Evolutionary conservation across 2,797 vertebrate genomes (phyloP).

Genomic region (Ficedula albicollis): DNA sequence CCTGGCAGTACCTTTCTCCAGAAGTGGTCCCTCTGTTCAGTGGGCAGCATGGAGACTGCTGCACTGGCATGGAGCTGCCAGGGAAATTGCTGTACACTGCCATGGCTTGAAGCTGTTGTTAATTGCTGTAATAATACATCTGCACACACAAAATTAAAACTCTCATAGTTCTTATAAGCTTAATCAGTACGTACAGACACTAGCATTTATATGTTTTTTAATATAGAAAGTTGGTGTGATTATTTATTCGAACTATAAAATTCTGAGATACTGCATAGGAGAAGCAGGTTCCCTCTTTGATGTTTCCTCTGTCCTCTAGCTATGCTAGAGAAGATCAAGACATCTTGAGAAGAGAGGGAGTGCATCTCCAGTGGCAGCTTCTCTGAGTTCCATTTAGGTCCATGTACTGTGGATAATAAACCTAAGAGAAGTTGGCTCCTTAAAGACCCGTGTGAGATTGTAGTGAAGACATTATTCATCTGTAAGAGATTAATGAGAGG

Average conservation of each 20-base stretch:
- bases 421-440: not conserved
- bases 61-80: not conserved
- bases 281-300: not conserved
- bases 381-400: not conserved
- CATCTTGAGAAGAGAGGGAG: not conserved
- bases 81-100: not conserved
- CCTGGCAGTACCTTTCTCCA: not conserved
- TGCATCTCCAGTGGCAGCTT: not conserved
- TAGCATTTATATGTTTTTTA: not conserved
- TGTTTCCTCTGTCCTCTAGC: not conserved
- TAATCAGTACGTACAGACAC: not conserved
- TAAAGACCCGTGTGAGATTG: not conserved
- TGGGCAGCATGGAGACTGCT: not conserved
- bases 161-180: not conserved
- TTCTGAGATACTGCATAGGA: not conserved
- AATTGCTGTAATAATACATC: not conserved
- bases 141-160: not conserved
- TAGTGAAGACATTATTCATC: not conserved
- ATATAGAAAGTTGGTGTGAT: not conserved
- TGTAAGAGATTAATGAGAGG: not conserved
- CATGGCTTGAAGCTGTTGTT: not conserved
- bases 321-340: not conserved
- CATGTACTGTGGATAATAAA: not conserved
- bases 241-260: not conserved
- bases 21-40: not conserved